Evolutionary conservation across 2,888 invertebrate genomes (phyloP).

Genomic region (Sympetrum striolatum): DNA sequence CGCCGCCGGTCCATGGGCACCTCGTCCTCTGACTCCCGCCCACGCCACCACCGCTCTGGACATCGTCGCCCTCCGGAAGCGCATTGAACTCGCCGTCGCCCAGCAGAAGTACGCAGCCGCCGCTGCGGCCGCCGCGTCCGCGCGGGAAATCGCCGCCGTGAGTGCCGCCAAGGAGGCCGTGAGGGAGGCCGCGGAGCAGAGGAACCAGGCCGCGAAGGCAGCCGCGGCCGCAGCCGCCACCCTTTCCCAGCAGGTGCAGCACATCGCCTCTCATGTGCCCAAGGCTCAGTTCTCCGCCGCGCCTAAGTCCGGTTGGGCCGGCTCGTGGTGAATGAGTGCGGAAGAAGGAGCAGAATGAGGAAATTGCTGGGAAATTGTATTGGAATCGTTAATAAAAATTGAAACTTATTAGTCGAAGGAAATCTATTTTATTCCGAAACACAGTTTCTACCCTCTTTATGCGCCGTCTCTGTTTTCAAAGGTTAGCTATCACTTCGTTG

Average conservation of each 20-base stretch:
- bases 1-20: not conserved
- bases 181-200: slow-evolving; percentile 21
- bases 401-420: not conserved
- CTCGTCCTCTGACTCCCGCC: not conserved
- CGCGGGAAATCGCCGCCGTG: slow-evolving; percentile 7
- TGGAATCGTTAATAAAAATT: not conserved
- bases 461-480: too few species aligned
- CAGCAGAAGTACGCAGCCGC: slow-evolving; percentile 17
- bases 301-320: not conserved
- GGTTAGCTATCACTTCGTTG: too few species aligned
- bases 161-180: slow-evolving; percentile 25
- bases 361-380: not conserved
- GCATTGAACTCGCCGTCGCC: slow-evolving; percentile 20
- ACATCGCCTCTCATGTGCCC: not conserved
- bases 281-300: not conserved
- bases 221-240: slow-evolving; percentile 19
- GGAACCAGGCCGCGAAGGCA: slow-evolving; percentile 18
- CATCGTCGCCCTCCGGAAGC: not conserved
- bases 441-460: too few species aligned
- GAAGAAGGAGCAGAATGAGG: not conserved
- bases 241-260: slow-evolving; percentile 4
- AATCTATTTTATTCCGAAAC: not conserved
- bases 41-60: slow-evolving; percentile 12
- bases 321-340: not conserved
- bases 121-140: slow-evolving; percentile 11